A percentile compares a stretch with the other conserved stretches of the same genome.
Conservation (phyloP, 2,888 invertebrate species). For the Phrixothrix hirtus region DNA sequence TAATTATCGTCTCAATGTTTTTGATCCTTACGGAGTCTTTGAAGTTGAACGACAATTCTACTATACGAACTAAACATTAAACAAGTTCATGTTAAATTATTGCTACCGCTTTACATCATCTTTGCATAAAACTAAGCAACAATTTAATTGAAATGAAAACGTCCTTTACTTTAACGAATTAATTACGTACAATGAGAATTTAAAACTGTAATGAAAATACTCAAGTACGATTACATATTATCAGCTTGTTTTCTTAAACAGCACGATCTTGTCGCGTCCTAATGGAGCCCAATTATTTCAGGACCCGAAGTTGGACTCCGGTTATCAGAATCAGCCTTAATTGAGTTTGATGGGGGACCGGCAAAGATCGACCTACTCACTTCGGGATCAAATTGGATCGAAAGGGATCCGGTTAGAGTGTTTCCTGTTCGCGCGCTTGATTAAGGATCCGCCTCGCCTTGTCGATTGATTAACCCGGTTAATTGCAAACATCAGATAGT, state of each 20-base stretch:
- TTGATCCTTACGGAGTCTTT: too few species aligned
- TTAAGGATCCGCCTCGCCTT: conserved; percentile 24
- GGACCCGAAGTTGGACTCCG: conserved; percentile 40
- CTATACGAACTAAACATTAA: too few species aligned
- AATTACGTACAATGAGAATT: too few species aligned
- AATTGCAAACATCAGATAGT: conserved; percentile 25
- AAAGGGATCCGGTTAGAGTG: conserved; percentile 32
- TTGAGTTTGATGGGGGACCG: conserved; percentile 48
- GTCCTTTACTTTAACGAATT: too few species aligned
- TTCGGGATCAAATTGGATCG: conserved; percentile 30
- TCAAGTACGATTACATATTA: conserved; percentile 23
- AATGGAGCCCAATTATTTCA: conserved; percentile 48
- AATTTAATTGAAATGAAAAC: too few species aligned
- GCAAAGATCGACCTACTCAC: conserved; percentile 38
- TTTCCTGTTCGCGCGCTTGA: conserved; percentile 32
- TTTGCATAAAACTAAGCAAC: too few species aligned
- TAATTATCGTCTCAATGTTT: too few species aligned
- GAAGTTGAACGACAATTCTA: too few species aligned
- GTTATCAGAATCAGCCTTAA: conserved; percentile 48
- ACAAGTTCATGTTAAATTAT: too few species aligned
- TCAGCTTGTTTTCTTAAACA: conserved; percentile 47
- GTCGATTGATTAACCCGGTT: conserved; percentile 30
- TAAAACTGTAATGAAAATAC: not conserved
- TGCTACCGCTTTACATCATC: too few species aligned
- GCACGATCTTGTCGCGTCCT: conserved; percentile 49